These are phyloP conservation scores for Caenorhabditis imperialis DNA, from an alignment of 2,888 invertebrate genomes.

Conservation along the genomic window DNA sequence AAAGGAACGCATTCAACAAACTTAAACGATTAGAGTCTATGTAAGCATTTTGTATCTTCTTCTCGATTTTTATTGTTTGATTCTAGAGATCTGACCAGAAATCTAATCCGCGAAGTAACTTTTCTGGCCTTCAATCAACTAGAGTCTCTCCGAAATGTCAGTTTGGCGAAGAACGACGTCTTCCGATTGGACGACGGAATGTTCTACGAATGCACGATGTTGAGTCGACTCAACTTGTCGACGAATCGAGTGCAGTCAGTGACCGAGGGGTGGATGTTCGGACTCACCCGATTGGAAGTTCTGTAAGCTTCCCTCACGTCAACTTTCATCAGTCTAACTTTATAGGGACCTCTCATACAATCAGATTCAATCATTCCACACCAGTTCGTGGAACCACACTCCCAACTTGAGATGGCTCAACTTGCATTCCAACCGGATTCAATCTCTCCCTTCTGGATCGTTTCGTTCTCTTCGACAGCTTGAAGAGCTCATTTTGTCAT, in stretches of 20 bases:
- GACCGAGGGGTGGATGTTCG: slow-evolving; percentile 65
- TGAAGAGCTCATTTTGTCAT: slow-evolving; percentile 58
- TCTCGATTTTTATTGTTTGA: not conserved
- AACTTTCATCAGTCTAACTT: slow-evolving; percentile 1
- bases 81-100: slow-evolving; percentile 60
- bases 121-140: slow-evolving; percentile 58
- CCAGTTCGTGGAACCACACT: slow-evolving; percentile 61
- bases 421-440: slow-evolving; percentile 60
- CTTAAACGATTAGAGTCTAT: slow-evolving; percentile 53
- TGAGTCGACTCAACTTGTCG: slow-evolving; percentile 62
- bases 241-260: slow-evolving; percentile 60
- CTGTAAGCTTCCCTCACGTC: slow-evolving; percentile 50
- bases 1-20: slow-evolving; percentile 54
- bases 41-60: slow-evolving; percentile 33
- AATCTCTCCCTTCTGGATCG: slow-evolving; percentile 62
- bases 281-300: slow-evolving; percentile 55
- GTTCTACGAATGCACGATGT: slow-evolving; percentile 60
- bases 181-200: slow-evolving; percentile 65
- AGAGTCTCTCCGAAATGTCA: slow-evolving; percentile 53
- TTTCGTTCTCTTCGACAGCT: slow-evolving; percentile 59
- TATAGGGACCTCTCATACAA: slow-evolving; percentile 66
- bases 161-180: slow-evolving; percentile 59
- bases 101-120: slow-evolving; percentile 51
- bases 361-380: slow-evolving; percentile 59
- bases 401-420: slow-evolving; percentile 60